Evolutionary conservation across 2,113 vertebrate species (phyloP).

Genomic region (Malaclemys terrapin): DNA sequence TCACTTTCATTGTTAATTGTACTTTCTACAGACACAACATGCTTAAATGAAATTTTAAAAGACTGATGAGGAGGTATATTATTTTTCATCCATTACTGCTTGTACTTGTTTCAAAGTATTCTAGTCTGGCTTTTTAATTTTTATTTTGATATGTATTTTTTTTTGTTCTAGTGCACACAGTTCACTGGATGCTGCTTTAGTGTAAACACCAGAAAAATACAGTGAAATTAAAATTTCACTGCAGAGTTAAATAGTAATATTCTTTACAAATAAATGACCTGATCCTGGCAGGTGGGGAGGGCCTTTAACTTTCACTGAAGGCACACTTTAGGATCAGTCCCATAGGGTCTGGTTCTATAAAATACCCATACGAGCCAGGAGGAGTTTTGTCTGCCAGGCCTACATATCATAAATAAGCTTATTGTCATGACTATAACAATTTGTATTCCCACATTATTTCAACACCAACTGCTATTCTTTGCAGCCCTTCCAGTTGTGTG

Average conservation of each 20-base stretch:
- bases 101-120: not conserved
- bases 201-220: not conserved
- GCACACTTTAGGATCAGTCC: not conserved
- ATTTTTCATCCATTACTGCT: not conserved
- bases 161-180: not conserved
- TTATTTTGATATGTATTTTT: not conserved
- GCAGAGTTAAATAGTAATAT: not conserved
- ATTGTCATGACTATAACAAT: not conserved
- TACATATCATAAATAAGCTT: not conserved
- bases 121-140: not conserved
- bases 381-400: not conserved
- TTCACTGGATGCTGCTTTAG: not conserved
- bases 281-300: too few relatives aligned
- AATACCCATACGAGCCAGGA: not conserved
- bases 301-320: not conserved
- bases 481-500: not conserved
- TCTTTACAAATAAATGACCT: not conserved
- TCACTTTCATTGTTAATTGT: not conserved
- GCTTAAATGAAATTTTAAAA: not conserved
- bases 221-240: not conserved
- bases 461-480: not conserved
- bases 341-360: not conserved
- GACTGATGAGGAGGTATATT: not conserved
- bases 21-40: not conserved
- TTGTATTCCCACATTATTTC: not conserved